Conservation (phyloP, 1,140 invertebrate species). For the Thaumatotibia leucotreta region DNA sequence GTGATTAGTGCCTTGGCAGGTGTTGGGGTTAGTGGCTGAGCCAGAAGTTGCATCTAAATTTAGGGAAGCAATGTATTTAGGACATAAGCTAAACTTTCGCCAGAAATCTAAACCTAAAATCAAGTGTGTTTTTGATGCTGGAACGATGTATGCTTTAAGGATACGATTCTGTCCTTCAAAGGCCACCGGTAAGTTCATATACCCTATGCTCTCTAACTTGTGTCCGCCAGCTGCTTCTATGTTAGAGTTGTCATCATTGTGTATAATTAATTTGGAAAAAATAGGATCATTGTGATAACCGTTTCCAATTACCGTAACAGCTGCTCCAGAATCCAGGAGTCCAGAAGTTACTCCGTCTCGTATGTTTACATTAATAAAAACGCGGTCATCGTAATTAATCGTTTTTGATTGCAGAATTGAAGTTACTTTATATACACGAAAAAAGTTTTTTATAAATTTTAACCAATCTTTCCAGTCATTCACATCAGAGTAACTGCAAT, state of each 20-base stretch:
- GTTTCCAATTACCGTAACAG: background rate
- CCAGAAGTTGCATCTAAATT: background rate
- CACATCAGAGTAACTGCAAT: background rate
- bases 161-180: background rate
- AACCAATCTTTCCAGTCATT: background rate
- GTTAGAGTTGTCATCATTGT: background rate
- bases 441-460: background rate
- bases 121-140: conserved; percentile 11
- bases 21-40: background rate
- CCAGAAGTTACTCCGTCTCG: background rate
- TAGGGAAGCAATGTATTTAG: conserved; percentile 11
- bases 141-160: conserved; percentile 20
- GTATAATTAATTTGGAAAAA: background rate
- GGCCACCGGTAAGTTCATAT: background rate
- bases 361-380: background rate
- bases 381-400: background rate
- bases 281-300: background rate
- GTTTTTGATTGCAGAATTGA: background rate
- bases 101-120: conserved; percentile 29
- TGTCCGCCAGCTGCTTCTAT: background rate
- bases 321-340: background rate
- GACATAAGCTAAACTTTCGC: conserved; percentile 13
- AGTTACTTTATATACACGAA: background rate
- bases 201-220: background rate
- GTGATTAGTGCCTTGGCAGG: background rate